These are phyloP conservation scores for Phoeniculus purpureus DNA, from an alignment of 2,797 vertebrate genomes.

Conservation along the genomic window DNA sequence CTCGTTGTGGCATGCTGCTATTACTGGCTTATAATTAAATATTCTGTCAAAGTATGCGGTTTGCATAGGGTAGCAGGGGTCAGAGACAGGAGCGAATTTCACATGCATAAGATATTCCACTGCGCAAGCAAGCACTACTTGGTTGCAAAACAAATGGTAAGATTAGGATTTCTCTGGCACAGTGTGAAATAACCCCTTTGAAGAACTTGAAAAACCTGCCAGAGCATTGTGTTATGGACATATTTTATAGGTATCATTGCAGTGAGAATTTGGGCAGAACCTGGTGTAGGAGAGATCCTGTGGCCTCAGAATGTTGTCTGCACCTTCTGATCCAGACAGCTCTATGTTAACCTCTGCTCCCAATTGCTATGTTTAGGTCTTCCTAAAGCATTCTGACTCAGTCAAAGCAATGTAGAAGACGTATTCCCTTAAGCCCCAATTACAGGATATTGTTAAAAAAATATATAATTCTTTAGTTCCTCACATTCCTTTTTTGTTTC, in stretches of 20 bases:
- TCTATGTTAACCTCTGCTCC: neutral
- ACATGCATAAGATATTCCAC: neutral
- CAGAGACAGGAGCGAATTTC: neutral
- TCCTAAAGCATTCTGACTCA: neutral
- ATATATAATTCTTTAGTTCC: neutral
- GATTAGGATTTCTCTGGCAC: neutral
- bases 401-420: neutral
- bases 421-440: neutral
- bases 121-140: neutral
- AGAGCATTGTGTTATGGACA: neutral
- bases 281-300: neutral
- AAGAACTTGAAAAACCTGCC: neutral
- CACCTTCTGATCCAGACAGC: neutral
- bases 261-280: neutral
- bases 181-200: neutral
- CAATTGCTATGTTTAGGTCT: neutral
- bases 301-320: neutral
- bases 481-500: neutral
- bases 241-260: neutral
- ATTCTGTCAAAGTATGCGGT: neutral
- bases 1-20: neutral
- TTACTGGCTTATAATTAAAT: neutral
- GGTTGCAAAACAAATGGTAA: constrained; percentile 11
- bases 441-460: neutral
- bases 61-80: neutral